A percentile compares a stretch with the other conserved stretches of the same genome.
Conservation (phyloP, 2,797 vertebrate species). For the Podarcis lilfordi region DNA sequence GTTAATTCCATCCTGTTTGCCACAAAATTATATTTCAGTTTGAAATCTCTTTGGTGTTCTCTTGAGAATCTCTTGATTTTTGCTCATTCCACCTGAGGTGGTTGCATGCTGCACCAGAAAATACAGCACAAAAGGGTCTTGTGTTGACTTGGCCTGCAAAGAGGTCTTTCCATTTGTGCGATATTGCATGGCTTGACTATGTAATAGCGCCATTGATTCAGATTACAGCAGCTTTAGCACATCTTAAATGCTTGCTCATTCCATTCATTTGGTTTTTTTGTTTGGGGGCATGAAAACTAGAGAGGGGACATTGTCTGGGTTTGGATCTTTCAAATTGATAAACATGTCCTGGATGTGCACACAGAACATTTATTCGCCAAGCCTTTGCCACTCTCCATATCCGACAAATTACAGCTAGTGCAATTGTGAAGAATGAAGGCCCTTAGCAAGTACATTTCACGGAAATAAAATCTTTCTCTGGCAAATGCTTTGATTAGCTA, state of each 20-base stretch:
- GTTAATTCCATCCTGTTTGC: neutral
- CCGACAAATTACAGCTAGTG: neutral
- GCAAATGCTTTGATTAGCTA: conserved; percentile 24
- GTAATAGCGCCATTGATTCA: neutral
- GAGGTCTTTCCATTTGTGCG: neutral
- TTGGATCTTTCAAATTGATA: neutral
- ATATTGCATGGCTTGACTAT: neutral
- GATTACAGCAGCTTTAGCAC: neutral
- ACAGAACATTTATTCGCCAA: neutral
- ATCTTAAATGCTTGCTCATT: neutral
- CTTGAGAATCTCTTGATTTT: neutral
- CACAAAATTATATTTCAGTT: too few relatives aligned
- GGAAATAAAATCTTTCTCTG: neutral
- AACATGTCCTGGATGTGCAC: neutral
- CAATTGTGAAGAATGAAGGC: neutral
- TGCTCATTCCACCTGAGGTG: neutral
- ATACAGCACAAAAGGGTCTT: neutral
- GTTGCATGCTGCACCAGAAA: neutral
- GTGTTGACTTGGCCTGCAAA: neutral
- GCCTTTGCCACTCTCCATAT: neutral
- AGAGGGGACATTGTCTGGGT: too few relatives aligned
- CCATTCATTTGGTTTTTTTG: neutral
- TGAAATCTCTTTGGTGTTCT: too few relatives aligned
- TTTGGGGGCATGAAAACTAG: neutral
- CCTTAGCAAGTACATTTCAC: neutral